These are phyloP conservation scores for Benthosema pterotum DNA, from an alignment of 2,797 vertebrate species.

Conservation along the genomic window DNA sequence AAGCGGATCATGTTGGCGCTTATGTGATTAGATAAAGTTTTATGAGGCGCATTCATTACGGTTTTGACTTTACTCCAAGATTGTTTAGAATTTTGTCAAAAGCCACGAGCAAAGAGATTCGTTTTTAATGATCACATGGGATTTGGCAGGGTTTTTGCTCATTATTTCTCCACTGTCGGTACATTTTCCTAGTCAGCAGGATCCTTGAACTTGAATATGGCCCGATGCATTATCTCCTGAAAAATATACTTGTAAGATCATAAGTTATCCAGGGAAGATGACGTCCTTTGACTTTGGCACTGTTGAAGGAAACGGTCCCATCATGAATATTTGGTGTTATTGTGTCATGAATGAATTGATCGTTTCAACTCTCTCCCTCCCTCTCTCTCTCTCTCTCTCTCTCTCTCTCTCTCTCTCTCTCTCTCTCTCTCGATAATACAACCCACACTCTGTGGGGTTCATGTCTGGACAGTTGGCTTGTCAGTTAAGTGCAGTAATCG, in stretches of 20 bases:
- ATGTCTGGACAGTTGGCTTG: too few relatives aligned
- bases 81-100: slow-evolving; percentile 16
- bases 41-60: slow-evolving; percentile 3
- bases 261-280: slow-evolving; percentile 5
- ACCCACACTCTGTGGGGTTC: too few relatives aligned
- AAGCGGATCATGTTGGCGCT: slow-evolving; percentile 9
- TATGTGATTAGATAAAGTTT: slow-evolving; percentile 7
- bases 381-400: too few relatives aligned
- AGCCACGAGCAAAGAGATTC: slow-evolving; percentile 4
- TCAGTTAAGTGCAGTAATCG: too few relatives aligned
- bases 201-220: slow-evolving; percentile 9
- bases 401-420: too few relatives aligned
- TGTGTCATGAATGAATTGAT: neutral
- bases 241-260: slow-evolving; percentile 9
- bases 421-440: too few relatives aligned
- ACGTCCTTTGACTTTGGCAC: neutral
- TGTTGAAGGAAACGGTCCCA: slow-evolving; percentile 1
- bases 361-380: neutral
- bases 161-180: slow-evolving; percentile 9
- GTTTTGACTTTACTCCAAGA: neutral
- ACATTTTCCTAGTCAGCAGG: slow-evolving; percentile 7
- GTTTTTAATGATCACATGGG: neutral
- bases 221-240: slow-evolving; percentile 3
- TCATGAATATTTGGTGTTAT: neutral
- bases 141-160: slow-evolving; percentile 5